phyloP scores from a whole-genome alignment of 2,113 vertebrate species.

The Strix aluco region DNA sequence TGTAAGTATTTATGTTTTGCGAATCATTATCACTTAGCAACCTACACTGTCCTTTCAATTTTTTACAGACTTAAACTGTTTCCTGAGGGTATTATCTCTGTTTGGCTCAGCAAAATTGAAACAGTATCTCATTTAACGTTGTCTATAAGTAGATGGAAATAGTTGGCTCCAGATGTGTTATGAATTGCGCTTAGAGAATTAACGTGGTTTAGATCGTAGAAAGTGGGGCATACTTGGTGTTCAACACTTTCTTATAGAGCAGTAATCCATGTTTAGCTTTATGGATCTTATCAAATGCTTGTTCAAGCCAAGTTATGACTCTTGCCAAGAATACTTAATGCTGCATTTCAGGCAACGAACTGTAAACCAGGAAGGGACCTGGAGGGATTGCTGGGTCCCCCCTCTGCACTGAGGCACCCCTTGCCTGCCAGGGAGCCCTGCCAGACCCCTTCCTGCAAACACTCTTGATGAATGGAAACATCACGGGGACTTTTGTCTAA shows the following conservation, averaged over 20 bases:
- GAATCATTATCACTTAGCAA: slow-evolving; percentile 34
- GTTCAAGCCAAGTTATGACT: neutral
- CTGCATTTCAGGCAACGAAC: rapidly evolving
- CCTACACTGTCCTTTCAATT: neutral
- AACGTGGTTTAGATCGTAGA: neutral
- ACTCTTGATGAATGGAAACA: neutral
- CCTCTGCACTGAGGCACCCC: neutral
- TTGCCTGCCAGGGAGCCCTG: neutral
- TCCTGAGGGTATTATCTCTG: neutral
- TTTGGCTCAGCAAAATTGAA: slow-evolving; percentile 38
- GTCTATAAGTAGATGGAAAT: neutral
- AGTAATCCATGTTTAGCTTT: neutral
- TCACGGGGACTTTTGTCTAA: neutral
- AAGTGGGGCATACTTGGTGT: slow-evolving; percentile 22
- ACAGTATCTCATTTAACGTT: slow-evolving; percentile 2
- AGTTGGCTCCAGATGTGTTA: neutral
- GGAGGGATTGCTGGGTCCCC: neutral
- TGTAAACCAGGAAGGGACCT: neutral
- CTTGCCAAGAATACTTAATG: slow-evolving; percentile 20
- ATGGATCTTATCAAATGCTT: slow-evolving; percentile 30
- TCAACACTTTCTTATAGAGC: slow-evolving; percentile 62
- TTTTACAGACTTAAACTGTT: slow-evolving; percentile 6
- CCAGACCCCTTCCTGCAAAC: rapidly evolving
- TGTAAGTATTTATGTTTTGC: neutral
- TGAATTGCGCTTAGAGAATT: neutral